Evolutionary conservation across 2,113 vertebrate genomes (phyloP).

Genomic region (Pachycephala philippinensis): DNA sequence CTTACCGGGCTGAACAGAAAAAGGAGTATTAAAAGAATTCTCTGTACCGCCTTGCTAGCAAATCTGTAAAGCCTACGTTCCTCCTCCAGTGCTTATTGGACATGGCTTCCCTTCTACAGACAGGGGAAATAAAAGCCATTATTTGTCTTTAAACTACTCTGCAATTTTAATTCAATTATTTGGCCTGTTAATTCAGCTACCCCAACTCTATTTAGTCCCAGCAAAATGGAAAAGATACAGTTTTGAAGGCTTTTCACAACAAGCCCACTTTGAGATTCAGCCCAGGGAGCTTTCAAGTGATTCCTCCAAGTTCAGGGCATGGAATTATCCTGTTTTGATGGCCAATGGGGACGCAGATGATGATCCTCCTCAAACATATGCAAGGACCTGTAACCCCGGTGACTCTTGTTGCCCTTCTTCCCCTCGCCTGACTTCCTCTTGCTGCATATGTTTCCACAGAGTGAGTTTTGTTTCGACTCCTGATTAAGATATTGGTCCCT

Average conservation of each 20-base stretch:
- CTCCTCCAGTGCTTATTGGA: background rate
- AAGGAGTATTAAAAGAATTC: background rate
- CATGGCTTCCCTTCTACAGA: background rate
- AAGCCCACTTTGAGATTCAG: background rate
- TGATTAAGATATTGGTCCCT: background rate
- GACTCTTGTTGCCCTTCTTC: background rate
- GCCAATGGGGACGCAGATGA: background rate
- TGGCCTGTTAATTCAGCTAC: background rate
- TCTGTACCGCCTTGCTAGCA: background rate
- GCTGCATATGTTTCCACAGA: background rate
- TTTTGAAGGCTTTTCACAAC: background rate
- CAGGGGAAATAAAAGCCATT: background rate
- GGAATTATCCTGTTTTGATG: background rate
- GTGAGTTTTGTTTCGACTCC: background rate
- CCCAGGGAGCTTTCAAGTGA: background rate
- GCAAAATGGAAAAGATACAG: background rate
- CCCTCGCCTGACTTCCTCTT: background rate
- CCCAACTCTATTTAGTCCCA: background rate
- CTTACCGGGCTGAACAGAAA: background rate
- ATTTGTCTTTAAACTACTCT: background rate
- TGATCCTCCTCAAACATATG: background rate
- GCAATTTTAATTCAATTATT: background rate
- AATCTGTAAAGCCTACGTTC: fast-evolving
- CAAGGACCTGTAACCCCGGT: background rate
- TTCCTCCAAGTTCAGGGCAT: background rate